Evolutionary conservation across 2,113 vertebrate genomes (phyloP), one percentile per base, ranked within the genome.

Genomic region (Neotoma lepida): DNA sequence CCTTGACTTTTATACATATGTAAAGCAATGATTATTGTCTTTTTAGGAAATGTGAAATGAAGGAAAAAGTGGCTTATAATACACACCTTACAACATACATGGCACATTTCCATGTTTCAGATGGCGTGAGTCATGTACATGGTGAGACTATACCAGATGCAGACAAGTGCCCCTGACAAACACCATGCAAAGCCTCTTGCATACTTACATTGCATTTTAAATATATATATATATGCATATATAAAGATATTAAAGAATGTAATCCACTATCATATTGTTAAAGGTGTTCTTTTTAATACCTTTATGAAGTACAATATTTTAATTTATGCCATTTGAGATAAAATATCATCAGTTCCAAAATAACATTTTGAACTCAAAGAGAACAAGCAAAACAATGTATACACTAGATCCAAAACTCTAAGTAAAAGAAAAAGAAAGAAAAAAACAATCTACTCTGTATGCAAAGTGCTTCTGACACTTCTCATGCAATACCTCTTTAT

Each of bases 401-500:
- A 35, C 22, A 56, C n/a, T 61, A n/a, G 3, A 96, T 92, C 18
- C 1, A 81, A 44, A 49, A 46, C 84, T 89, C 92, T 95, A 90
- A 87, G 89, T 49, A 90, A 95, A 70, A 89, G 39, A 41, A 91
- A 85, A 51, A 13, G 13, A 51, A 51, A 51, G 14, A 51, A 51
- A 51, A 12, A 49, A 49, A 6, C 49, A 74, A 41, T 70, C 71
- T 18, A 63, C 8, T 92, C 97, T 80, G 26, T 85, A 77, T 85
- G 64, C 22, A 94, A 92, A 94, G 70, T 90, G 64, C 18, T 93
- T 64, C 46, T 7, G 82, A 68, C 12, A 71, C 82, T 28, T 97
- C 89, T n/a, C 61, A 89, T 35, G 88, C 94, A 46, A 94, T 93
- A 30, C 6, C 26, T 86, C 3, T 93, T 97, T 90, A 81, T 68